Percentiles rank a stretch among this genome's conserved stretches.
These are phyloP conservation scores for Caranx melampygus DNA, from an alignment of 2,113 vertebrate species.

Conservation along the genomic window DNA sequence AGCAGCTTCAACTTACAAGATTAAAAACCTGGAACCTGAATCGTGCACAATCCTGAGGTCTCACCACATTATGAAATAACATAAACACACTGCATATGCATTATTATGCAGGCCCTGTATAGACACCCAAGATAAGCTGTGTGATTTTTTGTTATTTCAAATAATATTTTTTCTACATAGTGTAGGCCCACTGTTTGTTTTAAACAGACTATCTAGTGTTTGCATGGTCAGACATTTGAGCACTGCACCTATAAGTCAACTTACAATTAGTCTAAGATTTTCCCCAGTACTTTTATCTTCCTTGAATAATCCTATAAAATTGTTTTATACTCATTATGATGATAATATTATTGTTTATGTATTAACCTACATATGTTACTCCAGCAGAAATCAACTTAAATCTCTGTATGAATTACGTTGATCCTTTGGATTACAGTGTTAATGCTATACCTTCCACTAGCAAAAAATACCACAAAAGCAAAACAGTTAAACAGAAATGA, in stretches of 20 bases:
- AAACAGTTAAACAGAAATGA: background rate
- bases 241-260: background rate
- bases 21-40: constrained; percentile 16
- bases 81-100: background rate
- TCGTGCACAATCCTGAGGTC: background rate
- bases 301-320: no score
- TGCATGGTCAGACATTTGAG: constrained; percentile 4
- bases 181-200: background rate
- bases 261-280: background rate
- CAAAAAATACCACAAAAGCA: background rate
- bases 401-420: background rate
- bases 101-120: background rate
- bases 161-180: background rate
- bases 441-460: background rate
- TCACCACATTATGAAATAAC: background rate
- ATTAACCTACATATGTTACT: background rate
- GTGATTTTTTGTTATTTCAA: background rate
- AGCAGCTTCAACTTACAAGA: constrained; percentile 25
- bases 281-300: background rate
- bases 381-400: background rate
- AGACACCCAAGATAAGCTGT: background rate
- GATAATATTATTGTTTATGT: background rate
- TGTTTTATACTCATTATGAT: background rate
- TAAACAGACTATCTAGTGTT: background rate
- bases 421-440: background rate